Conservation (phyloP, 1,140 invertebrate genomes). For the Scaptomyza pallida region DNA sequence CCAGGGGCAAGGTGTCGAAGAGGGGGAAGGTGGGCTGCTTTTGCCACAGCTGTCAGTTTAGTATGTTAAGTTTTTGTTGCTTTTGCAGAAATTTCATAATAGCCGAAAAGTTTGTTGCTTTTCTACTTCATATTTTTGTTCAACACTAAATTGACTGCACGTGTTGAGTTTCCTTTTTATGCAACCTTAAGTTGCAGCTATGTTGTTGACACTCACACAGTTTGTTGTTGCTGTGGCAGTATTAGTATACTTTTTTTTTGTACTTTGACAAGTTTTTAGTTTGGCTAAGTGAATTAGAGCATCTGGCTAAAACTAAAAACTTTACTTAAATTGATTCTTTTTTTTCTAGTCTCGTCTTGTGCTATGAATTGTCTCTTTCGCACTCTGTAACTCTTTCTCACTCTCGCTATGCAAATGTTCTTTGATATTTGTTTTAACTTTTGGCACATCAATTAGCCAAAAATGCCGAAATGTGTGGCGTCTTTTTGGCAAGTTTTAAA, state of each 20-base stretch:
- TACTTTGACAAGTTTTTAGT: slow-evolving; percentile 55
- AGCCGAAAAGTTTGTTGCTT: slow-evolving; percentile 53
- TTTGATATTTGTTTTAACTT: slow-evolving; percentile 39
- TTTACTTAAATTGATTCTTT: slow-evolving; percentile 63
- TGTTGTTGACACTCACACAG: slow-evolving; percentile 42
- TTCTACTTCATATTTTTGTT: slow-evolving; percentile 12
- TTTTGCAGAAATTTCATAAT: slow-evolving; percentile 71
- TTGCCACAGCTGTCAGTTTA: slow-evolving; percentile 51
- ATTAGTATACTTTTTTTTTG: slow-evolving; percentile 44
- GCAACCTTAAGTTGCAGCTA: not conserved
- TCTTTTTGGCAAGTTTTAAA: not conserved
- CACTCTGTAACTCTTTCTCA: no score
- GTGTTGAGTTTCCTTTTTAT: slow-evolving; percentile 1
- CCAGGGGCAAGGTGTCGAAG: slow-evolving; percentile 58
- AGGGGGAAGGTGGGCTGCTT: slow-evolving; percentile 1
- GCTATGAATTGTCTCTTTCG: no score
- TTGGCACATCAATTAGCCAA: slow-evolving; percentile 51
- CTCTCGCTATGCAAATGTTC: not conserved
- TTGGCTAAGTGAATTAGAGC: slow-evolving; percentile 61
- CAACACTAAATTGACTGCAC: slow-evolving; percentile 46
- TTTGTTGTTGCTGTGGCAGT: slow-evolving; percentile 33
- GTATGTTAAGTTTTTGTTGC: slow-evolving; percentile 44
- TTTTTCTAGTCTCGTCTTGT: not conserved
- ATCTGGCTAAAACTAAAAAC: slow-evolving; percentile 57
- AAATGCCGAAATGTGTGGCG: not conserved